Percentiles rank a stretch among this genome's conserved stretches.
Conservation (phyloP, 2,113 vertebrate species). For the Corynorhinus townsendii region DNA sequence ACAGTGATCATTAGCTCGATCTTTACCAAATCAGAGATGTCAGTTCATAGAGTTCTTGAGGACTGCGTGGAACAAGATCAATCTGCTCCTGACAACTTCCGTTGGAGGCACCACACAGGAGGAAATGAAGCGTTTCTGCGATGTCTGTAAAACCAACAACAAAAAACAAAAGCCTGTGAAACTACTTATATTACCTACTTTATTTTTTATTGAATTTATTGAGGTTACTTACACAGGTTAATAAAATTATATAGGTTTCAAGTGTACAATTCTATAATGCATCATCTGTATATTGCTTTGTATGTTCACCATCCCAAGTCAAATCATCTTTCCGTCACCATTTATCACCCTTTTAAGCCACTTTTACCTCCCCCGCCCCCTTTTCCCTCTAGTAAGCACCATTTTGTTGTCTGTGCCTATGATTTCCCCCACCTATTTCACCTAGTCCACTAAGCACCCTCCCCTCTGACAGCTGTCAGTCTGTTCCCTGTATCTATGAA, state of each 20-base stretch:
- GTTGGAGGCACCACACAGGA: conserved; percentile 96
- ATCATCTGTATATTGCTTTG: background rate
- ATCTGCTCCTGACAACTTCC: conserved; percentile 99
- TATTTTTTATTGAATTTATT: background rate
- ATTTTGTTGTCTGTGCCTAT: background rate
- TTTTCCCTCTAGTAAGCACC: background rate
- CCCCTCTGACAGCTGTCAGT: background rate
- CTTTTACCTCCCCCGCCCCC: background rate
- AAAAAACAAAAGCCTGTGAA: conserved; percentile 35
- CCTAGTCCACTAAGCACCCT: background rate
- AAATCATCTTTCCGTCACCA: background rate
- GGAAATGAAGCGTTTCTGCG: conserved; percentile 97
- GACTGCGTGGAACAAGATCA: conserved; percentile 96
- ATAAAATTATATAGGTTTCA: background rate
- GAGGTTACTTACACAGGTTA: background rate
- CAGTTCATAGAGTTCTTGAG: conserved; percentile 98
- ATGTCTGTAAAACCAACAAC: conserved; percentile 87
- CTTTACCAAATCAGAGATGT: conserved; percentile 98
- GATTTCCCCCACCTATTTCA: background rate
- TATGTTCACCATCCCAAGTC: background rate
- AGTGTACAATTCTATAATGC: background rate
- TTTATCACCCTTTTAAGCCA: background rate
- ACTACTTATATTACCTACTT: background rate
- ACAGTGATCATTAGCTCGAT: background rate
- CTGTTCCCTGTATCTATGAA: background rate